phyloP scores from a whole-genome alignment of 2,888 invertebrate species.

The Zaprionus bogoriensis region DNA sequence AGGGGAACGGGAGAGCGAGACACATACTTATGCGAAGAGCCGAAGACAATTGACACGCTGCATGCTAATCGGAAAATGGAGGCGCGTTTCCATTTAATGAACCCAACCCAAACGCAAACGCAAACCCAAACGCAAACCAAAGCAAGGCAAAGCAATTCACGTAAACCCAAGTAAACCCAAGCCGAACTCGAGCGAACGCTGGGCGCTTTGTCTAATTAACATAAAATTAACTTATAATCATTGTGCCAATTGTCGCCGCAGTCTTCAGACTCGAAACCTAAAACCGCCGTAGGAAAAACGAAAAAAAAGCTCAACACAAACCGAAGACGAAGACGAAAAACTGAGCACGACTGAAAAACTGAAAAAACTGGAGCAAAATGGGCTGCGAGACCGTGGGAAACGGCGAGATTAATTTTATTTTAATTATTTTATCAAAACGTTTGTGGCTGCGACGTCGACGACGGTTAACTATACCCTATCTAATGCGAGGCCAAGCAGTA shows the following conservation, averaged over 20 bases:
- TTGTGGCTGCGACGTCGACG: slow-evolving; percentile 58
- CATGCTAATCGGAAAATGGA: slow-evolving; percentile 67
- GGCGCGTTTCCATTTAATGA: slow-evolving; percentile 46
- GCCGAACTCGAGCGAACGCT: slow-evolving; percentile 25
- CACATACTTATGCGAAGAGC: slow-evolving; percentile 2
- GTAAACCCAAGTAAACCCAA: slow-evolving; percentile 4
- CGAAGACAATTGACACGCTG: slow-evolving; percentile 38
- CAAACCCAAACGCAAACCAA: slow-evolving; percentile 4
- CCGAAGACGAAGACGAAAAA: slow-evolving; percentile 1
- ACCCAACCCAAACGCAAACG: neutral
- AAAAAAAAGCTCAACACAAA: slow-evolving; percentile 17
- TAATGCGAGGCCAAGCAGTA: neutral
- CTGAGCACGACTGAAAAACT: too few species aligned
- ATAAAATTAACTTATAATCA: slow-evolving; percentile 75
- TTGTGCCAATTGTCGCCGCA: slow-evolving; percentile 56
- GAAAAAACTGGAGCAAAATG: slow-evolving; percentile 60
- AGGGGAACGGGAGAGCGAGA: neutral
- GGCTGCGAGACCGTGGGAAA: slow-evolving; percentile 66
- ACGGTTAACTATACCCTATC: slow-evolving; percentile 30
- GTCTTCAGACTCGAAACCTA: slow-evolving; percentile 34
- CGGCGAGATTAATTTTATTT: slow-evolving; percentile 71
- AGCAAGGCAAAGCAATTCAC: too few species aligned
- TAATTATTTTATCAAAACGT: slow-evolving; percentile 76
- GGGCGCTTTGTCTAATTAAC: slow-evolving; percentile 60
- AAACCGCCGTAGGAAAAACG: slow-evolving; percentile 23